phyloP scores from a whole-genome alignment of 2,113 vertebrate species.

The Pandion haliaetus region DNA sequence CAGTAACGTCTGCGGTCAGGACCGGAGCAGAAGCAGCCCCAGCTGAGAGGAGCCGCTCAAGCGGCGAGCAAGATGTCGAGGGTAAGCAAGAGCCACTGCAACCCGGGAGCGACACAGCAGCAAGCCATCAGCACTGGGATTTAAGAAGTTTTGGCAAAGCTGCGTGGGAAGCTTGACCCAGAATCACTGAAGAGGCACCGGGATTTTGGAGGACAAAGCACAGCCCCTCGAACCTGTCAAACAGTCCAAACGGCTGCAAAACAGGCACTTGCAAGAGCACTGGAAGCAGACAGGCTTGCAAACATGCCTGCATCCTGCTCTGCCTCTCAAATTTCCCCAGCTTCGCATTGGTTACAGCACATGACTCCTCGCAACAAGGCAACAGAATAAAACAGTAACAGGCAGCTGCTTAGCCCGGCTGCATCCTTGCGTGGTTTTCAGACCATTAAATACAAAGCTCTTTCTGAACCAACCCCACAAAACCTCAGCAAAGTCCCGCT shows the following conservation, averaged over 20 bases:
- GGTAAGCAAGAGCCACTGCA: neutral
- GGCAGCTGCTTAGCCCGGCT: neutral
- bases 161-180: neutral
- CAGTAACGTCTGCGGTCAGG: fast-evolving
- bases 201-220: neutral
- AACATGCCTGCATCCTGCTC: fast-evolving
- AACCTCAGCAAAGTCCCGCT: neutral
- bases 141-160: neutral
- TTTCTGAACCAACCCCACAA: neutral
- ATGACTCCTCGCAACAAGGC: fast-evolving
- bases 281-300: neutral
- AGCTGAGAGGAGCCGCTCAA: neutral
- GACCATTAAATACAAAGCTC: neutral
- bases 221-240: neutral
- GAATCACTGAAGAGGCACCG: neutral
- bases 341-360: neutral
- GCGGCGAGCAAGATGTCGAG: fast-evolving
- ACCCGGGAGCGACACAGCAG: neutral
- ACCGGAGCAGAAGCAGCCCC: neutral
- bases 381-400: neutral
- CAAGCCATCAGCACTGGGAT: neutral
- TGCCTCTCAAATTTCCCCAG: neutral
- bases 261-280: neutral
- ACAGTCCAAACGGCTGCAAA: neutral
- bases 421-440: fast-evolving